A percentile compares a stretch with the other conserved stretches of the same genome.
Evolutionary conservation across 1,140 invertebrate genomes (phyloP).

Genomic region (Periplaneta americana): DNA sequence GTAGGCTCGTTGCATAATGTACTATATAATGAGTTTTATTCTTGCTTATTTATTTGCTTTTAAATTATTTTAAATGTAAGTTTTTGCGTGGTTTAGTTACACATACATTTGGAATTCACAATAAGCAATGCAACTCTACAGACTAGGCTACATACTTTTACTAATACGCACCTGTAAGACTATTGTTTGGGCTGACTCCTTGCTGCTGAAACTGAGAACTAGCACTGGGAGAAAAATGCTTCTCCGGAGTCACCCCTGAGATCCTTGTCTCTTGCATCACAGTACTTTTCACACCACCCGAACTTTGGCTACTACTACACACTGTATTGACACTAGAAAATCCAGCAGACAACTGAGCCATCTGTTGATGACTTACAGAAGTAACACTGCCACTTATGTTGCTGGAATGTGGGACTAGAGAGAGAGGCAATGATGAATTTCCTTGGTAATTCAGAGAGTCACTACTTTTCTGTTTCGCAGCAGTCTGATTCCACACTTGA

Average conservation of each 20-base stretch:
- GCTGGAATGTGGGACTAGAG: not conserved
- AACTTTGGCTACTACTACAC: not conserved
- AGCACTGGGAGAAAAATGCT: not conserved
- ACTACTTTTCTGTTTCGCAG: not conserved
- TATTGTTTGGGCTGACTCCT: not conserved
- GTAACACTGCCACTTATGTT: not conserved
- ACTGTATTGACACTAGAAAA: not conserved
- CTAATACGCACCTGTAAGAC: too few relatives aligned
- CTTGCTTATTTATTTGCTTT: too few relatives aligned
- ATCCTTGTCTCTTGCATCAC: not conserved
- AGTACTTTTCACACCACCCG: not conserved
- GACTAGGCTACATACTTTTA: too few relatives aligned
- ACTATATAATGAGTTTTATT: too few relatives aligned
- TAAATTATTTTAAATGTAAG: too few relatives aligned
- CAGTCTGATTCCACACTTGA: not conserved
- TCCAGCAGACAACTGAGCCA: not conserved
- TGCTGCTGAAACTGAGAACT: not conserved
- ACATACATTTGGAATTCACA: too few relatives aligned
- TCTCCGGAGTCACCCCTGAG: not conserved
- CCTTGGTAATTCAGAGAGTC: not conserved
- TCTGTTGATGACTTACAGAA: not conserved
- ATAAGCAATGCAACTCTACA: too few relatives aligned
- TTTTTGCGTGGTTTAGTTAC: too few relatives aligned
- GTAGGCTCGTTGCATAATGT: too few relatives aligned
- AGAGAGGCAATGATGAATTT: not conserved